Percentiles rank a stretch among this genome's conserved stretches.
Conservation (phyloP, 2,797 vertebrate genomes). For the Tamandua tetradactyla region DNA sequence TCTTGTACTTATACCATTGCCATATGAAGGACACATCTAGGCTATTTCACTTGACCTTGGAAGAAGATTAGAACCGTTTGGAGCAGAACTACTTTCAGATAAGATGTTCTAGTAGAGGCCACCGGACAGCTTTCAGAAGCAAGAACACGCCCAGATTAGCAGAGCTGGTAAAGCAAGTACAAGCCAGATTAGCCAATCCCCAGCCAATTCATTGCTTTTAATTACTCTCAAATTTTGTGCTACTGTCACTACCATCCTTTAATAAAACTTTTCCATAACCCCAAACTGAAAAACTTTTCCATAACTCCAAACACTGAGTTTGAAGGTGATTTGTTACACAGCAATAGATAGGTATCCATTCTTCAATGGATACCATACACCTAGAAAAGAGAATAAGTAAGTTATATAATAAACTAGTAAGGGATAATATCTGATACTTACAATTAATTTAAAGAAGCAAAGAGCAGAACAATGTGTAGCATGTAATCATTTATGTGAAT, state of each 20-base stretch:
- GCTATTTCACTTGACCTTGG: background rate
- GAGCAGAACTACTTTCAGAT: background rate
- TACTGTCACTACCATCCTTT: no score
- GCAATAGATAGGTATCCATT: background rate
- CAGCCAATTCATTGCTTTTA: background rate
- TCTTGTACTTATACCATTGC: background rate
- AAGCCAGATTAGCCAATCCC: background rate
- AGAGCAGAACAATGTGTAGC: background rate
- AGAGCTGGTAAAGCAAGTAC: background rate
- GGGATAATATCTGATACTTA: background rate
- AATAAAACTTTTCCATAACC: no score
- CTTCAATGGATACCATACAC: background rate
- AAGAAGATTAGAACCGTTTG: background rate
- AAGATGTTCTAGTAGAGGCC: background rate
- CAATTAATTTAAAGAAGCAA: background rate
- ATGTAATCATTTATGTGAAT: background rate
- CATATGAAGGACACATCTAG: background rate
- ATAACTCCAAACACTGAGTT: background rate
- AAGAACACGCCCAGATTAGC: background rate
- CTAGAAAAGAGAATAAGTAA: background rate
- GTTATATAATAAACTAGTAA: background rate
- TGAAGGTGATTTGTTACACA: background rate
- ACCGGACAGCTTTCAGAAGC: background rate
- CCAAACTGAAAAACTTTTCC: no score
- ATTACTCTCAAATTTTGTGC: no score